These are phyloP conservation scores for Phasia obesa DNA, from an alignment of 2,888 invertebrate species.

Conservation along the genomic window DNA sequence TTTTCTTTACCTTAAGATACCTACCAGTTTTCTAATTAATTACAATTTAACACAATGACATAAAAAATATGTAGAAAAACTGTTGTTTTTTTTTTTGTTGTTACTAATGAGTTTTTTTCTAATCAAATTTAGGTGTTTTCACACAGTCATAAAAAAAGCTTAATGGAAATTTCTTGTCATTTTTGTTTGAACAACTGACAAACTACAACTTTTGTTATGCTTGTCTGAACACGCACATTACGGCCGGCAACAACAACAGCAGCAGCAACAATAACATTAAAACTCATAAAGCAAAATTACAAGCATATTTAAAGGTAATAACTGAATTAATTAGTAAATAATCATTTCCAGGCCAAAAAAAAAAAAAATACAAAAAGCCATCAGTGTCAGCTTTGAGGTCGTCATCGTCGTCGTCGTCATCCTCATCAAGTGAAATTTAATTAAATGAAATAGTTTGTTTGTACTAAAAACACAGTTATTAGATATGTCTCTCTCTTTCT, in stretches of 20 bases:
- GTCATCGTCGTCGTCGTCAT: conserved; percentile 15
- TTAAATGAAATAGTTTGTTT: conserved; percentile 61
- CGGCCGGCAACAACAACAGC: too few relatives aligned
- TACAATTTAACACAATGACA: conserved; percentile 61
- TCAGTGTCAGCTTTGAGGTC: conserved; percentile 4
- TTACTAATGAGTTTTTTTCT: background rate
- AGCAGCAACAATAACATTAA: background rate
- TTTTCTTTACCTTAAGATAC: background rate
- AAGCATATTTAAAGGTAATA: conserved; percentile 69
- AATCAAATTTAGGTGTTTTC: conserved; percentile 55
- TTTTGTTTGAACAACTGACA: conserved; percentile 50
- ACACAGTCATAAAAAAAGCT: conserved; percentile 43
- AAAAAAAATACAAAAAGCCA: background rate
- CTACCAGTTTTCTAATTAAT: conserved; percentile 54
- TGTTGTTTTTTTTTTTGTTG: conserved; percentile 1
- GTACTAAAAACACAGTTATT: background rate
- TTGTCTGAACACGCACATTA: conserved; percentile 64
- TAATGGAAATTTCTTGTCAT: conserved; percentile 68
- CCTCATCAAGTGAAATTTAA: conserved; percentile 56
- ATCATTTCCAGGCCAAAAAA: conserved; percentile 47
- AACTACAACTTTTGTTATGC: conserved; percentile 51
- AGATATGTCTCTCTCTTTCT: background rate
- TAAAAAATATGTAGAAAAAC: conserved; percentile 14
- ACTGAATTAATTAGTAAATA: conserved; percentile 71
- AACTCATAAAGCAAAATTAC: conserved; percentile 67